Conservation (phyloP, 1,140 invertebrate genomes). For the Heterodera carotae region DNA sequence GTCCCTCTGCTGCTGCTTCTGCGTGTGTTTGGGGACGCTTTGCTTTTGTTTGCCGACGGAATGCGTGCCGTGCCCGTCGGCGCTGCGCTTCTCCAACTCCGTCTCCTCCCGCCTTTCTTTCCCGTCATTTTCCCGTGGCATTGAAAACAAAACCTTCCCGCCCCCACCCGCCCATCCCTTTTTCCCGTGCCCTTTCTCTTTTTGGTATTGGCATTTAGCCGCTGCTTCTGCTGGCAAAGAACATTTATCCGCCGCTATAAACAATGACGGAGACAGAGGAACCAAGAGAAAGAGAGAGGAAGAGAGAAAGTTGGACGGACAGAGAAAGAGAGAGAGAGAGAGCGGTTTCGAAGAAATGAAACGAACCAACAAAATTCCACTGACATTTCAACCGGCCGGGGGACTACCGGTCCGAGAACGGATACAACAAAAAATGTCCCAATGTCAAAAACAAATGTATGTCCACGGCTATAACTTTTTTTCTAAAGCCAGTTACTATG, state of each 20-base stretch:
- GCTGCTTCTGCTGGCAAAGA: neutral
- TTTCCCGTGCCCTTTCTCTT: neutral
- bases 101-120: too few relatives aligned
- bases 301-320: too few relatives aligned
- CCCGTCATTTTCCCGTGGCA: neutral
- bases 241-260: neutral
- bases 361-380: neutral
- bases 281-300: neutral
- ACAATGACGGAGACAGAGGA: neutral
- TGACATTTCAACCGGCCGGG: neutral
- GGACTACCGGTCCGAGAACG: too few relatives aligned
- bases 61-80: too few relatives aligned
- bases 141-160: neutral
- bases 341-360: neutral
- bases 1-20: neutral
- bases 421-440: too few relatives aligned
- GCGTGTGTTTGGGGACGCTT: too few relatives aligned
- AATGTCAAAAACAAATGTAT: too few relatives aligned
- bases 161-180: too few relatives aligned
- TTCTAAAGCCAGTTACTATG: too few relatives aligned
- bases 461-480: too few relatives aligned
- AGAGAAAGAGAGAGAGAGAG: neutral
- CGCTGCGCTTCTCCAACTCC: too few relatives aligned
- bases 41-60: too few relatives aligned
- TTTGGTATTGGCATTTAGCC: neutral